Evolutionary conservation across 2,113 vertebrate genomes (phyloP), one percentile per base, ranked within the genome.

Genomic region (Thalassarche chlororhynchos): DNA sequence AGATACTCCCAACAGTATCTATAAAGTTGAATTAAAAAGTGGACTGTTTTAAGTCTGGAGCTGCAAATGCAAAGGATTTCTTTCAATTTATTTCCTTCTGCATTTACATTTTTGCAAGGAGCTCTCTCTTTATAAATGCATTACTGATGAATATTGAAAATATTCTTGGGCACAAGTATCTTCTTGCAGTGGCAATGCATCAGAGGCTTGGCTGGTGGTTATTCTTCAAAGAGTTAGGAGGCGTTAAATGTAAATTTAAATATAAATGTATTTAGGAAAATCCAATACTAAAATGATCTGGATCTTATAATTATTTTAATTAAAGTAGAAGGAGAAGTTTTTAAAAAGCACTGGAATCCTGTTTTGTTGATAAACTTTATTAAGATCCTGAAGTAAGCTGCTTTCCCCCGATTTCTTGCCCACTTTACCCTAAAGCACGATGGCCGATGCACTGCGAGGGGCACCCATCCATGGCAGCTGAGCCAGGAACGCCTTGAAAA

Each of bases 121-220:
- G 68, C 38, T 49, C 26, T 62, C 83, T 82, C 84, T 81, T 77
- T 52, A 87, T 46, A 85, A 95, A 80, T 20, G 42, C 38, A 34
- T 70, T 66, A 58, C 93, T 91, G 94, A 89, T 96, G 93, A 94
- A 95, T 95, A 96, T 83, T 96, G 94, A 93, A 97, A 95, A 80
- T 46, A 47, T 44, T 92, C 92, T 46, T 40, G 78, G 78, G 91
- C 82, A 55, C 93, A 96, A 96, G 95, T 96, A 95, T 36, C 80
- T 96, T 96, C 96, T 96, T 95, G 95, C 91, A 91, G 78, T 9
- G 54, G 94, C 51, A 88, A 3, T 51, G 87, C 84, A 87, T 86
- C 82, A 94, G 87, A 91, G 68, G 60, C 54, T 74, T 36, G 60
- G 84, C 89, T 85, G 89, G 70, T 87, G 89, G 84, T 93, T 94